Conservation (phyloP, 1,140 invertebrate species). For the Zaprionus inermis region DNA sequence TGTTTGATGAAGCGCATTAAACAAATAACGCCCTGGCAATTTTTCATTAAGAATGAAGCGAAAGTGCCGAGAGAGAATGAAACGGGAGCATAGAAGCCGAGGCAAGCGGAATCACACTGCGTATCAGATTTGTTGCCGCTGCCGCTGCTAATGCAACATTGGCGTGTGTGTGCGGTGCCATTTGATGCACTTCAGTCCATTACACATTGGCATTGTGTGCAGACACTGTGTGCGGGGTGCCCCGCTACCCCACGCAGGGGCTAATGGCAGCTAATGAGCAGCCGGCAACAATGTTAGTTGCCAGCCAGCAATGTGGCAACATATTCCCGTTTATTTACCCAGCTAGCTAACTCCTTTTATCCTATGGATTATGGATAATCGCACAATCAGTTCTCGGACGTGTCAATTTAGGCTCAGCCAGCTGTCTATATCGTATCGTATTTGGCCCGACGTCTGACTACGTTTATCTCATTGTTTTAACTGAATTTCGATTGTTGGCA, state of each 20-base stretch:
- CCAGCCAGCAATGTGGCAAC: background rate
- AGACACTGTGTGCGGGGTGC: conserved; percentile 9
- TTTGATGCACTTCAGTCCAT: conserved; percentile 57
- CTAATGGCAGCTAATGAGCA: conserved; percentile 30
- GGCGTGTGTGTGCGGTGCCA: conserved; percentile 59
- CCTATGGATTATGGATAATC: background rate
- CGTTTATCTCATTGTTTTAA: conserved; percentile 1
- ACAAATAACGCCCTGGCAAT: conserved; percentile 69
- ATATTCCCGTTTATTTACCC: background rate
- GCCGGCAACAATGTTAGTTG: background rate
- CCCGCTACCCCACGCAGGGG: background rate
- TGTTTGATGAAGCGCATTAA: conserved; percentile 70
- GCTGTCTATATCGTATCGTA: background rate
- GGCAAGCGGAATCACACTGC: background rate
- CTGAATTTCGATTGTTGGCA: background rate
- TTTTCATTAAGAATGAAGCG: conserved; percentile 66
- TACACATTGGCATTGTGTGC: conserved; percentile 38
- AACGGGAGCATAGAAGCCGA: background rate
- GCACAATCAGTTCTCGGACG: background rate
- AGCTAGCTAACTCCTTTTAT: background rate
- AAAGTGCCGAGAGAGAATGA: background rate
- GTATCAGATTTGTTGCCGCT: background rate
- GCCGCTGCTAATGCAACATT: conserved; percentile 64
- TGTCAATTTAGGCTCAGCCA: background rate
- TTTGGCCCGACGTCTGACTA: no score